phyloP scores from a whole-genome alignment of 2,888 invertebrate species.

The Cephus rjabovi region DNA sequence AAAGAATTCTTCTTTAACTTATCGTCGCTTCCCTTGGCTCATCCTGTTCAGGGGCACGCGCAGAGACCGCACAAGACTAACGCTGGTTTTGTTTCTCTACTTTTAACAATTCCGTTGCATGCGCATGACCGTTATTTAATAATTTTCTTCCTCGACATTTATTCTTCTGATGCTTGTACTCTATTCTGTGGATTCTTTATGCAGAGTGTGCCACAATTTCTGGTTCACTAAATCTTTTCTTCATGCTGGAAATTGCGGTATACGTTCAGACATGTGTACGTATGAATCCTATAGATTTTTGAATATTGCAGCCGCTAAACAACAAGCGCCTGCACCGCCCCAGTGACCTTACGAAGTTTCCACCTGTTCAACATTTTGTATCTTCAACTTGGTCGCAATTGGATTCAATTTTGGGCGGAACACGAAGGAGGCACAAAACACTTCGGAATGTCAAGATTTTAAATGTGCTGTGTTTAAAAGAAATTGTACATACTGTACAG shows the following conservation, averaged over 20 bases:
- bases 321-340: slow-evolving; percentile 57
- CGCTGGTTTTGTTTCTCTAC: background rate
- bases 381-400: background rate
- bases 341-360: background rate
- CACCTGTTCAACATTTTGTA: background rate
- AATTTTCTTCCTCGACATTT: background rate
- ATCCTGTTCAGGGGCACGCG: background rate
- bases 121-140: background rate
- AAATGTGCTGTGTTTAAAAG: background rate
- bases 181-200: background rate
- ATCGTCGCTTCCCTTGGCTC: background rate
- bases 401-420: background rate
- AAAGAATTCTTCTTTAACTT: slow-evolving; percentile 12
- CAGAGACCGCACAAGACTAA: background rate
- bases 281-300: slow-evolving; percentile 26
- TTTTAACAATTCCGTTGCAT: background rate
- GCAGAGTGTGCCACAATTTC: background rate
- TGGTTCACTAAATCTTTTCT: background rate
- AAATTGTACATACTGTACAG: background rate
- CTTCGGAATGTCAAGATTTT: background rate
- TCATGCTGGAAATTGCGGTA: background rate
- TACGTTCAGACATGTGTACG: background rate
- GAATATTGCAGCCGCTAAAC: slow-evolving; percentile 62
- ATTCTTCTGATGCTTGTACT: background rate
- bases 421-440: background rate